A percentile compares a stretch with the other conserved stretches of the same genome.
Evolutionary conservation across 2,888 invertebrate species (phyloP).

Genomic region (Sympetrum striolatum): DNA sequence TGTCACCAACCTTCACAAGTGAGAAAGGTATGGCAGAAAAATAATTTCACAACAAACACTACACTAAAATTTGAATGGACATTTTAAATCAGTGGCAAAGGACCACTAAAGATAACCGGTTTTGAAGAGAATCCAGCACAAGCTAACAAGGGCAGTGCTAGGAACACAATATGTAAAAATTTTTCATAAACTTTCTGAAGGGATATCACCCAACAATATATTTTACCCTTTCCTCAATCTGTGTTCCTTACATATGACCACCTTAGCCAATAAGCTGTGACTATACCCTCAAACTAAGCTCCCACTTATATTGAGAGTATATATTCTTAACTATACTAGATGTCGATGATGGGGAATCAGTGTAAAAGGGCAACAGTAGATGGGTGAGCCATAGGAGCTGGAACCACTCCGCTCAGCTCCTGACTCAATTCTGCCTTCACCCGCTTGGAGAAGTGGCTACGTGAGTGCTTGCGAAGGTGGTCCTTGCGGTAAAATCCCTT

Average conservation of each 20-base stretch:
- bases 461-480: constrained; percentile 79
- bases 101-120: constrained; percentile 40
- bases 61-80: constrained; percentile 40
- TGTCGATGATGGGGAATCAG: constrained; percentile 29
- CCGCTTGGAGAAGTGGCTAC: constrained; percentile 78
- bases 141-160: constrained; percentile 41
- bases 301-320: constrained; percentile 41
- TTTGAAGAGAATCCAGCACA: constrained; percentile 42
- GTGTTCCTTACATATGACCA: constrained; percentile 35
- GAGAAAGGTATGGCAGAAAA: constrained; percentile 33
- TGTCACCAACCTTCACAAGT: constrained; percentile 35
- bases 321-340: constrained; percentile 18
- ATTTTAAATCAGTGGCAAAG: constrained; percentile 26
- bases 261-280: constrained; percentile 41
- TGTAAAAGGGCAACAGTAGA: constrained; percentile 38
- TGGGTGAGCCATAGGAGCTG: constrained; percentile 35
- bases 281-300: constrained; percentile 43
- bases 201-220: constrained; percentile 11
- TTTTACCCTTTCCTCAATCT: background rate
- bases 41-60: constrained; percentile 41
- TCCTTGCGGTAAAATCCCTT: constrained; percentile 77
- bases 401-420: constrained; percentile 50
- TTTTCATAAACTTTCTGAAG: constrained; percentile 2
- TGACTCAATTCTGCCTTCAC: constrained; percentile 72
- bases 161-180: constrained; percentile 36